Percentiles rank a stretch among this genome's conserved stretches.
phyloP scores from a whole-genome alignment of 2,113 vertebrate species.

The Tachycineta bicolor region DNA sequence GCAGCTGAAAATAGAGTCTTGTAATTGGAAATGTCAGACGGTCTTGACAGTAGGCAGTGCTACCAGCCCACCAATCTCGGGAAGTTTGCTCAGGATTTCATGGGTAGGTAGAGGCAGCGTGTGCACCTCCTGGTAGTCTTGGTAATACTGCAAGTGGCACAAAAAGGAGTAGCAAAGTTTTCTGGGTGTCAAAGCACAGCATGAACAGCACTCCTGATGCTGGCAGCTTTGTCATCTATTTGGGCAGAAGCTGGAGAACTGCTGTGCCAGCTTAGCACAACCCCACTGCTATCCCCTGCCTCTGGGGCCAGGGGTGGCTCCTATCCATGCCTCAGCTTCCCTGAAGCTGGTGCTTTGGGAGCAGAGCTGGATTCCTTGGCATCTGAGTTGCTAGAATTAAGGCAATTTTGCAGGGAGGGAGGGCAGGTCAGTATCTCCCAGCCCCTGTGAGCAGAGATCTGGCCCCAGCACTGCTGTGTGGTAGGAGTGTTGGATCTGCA shows the following conservation, averaged over 20 bases:
- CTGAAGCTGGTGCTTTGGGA: neutral
- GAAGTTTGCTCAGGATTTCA: neutral
- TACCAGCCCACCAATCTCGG: slow-evolving; percentile 32
- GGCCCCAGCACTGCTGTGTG: fast-evolving
- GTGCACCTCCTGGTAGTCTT: neutral
- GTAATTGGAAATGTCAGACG: slow-evolving; percentile 50
- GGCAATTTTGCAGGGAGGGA: neutral
- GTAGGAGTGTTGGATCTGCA: neutral
- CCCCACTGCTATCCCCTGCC: fast-evolving
- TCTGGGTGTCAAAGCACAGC: neutral
- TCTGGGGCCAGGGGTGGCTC: too few species aligned
- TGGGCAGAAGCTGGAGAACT: neutral
- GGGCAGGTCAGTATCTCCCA: neutral
- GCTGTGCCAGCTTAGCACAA: neutral
- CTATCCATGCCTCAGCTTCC: neutral
- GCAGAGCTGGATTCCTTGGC: neutral
- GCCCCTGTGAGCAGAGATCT: neutral
- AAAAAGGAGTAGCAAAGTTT: neutral
- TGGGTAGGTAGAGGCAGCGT: neutral
- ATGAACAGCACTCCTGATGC: neutral
- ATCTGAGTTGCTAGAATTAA: neutral
- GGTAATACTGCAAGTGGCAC: neutral
- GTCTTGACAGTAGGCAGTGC: slow-evolving; percentile 42
- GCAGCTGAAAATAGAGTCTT: slow-evolving; percentile 57
- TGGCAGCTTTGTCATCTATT: neutral